Percentiles rank a stretch among this genome's conserved stretches.
Conservation (phyloP, 2,113 vertebrate genomes). For the Callaeas wilsoni region DNA sequence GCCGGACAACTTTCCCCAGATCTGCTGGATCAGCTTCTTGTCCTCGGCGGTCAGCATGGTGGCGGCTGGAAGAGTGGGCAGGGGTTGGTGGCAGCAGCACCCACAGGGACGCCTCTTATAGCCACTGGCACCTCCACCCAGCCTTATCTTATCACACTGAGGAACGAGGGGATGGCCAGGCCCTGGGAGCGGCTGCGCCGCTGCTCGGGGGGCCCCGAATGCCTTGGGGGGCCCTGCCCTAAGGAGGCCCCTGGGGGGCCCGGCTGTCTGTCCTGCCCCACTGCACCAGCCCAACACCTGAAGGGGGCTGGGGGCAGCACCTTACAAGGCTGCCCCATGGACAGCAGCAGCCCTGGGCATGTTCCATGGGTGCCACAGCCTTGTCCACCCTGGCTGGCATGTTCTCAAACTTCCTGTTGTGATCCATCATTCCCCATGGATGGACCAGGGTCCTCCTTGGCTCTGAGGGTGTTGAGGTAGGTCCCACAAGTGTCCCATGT, state of each 20-base stretch:
- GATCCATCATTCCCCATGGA: accelerated
- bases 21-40: conserved; percentile 48
- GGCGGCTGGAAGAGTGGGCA: not conserved
- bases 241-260: not conserved
- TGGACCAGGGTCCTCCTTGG: not conserved
- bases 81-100: not conserved
- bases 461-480: not conserved
- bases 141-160: not conserved
- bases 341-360: not conserved
- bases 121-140: not conserved
- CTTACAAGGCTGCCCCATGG: not conserved
- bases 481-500: not conserved
- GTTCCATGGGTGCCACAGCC: not conserved
- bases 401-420: not conserved
- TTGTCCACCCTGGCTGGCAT: accelerated
- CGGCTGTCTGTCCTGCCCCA: not conserved
- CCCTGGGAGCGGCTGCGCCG: not conserved
- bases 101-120: not conserved
- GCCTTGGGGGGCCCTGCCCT: not conserved
- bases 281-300: not conserved
- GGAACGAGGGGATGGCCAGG: not conserved
- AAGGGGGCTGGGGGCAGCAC: not conserved
- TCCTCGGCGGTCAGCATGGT: conserved; percentile 69
- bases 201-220: not conserved
- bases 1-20: conserved; percentile 60